A percentile compares a stretch with the other conserved stretches of the same genome.
phyloP scores from a whole-genome alignment of 92 coral and sea anemone genomes.

The Montipora capitata region DNA sequence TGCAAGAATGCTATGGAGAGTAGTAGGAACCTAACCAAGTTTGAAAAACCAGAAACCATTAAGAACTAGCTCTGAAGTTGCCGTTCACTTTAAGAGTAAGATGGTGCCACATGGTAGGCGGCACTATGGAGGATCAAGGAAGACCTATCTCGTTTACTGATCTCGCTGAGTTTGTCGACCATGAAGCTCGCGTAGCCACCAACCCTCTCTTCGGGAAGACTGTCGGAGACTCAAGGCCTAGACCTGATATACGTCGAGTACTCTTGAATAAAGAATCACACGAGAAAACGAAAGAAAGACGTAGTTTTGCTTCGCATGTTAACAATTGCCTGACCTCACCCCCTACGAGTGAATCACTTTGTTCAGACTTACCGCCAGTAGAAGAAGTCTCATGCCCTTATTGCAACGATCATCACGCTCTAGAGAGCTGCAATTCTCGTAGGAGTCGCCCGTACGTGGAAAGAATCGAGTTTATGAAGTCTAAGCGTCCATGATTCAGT shows the following conservation, averaged over 20 bases:
- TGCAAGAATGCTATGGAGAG: conserved; percentile 67
- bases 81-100: conserved; percentile 55
- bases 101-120: conserved; percentile 54
- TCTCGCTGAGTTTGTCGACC: conserved; percentile 53
- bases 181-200: conserved; percentile 58
- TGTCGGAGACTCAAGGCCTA: conserved; percentile 5
- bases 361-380: not conserved
- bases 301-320: not conserved
- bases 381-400: conserved; percentile 16
- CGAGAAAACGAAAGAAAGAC: not conserved
- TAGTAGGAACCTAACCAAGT: conserved; percentile 49
- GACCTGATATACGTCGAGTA: not conserved
- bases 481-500: conserved; percentile 23
- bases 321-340: not conserved
- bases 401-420: conserved; percentile 39
- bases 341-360: not conserved
- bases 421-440: conserved; percentile 38
- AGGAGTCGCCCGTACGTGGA: conserved; percentile 51
- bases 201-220: conserved; percentile 67
- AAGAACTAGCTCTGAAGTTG: conserved; percentile 41
- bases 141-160: conserved; percentile 31
- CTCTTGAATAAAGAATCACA: not conserved
- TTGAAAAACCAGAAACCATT: conserved; percentile 65
- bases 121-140: conserved; percentile 24
- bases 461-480: conserved; percentile 14